Conservation (phyloP, 2,797 vertebrate genomes). For the Clarias laeviceps region DNA sequence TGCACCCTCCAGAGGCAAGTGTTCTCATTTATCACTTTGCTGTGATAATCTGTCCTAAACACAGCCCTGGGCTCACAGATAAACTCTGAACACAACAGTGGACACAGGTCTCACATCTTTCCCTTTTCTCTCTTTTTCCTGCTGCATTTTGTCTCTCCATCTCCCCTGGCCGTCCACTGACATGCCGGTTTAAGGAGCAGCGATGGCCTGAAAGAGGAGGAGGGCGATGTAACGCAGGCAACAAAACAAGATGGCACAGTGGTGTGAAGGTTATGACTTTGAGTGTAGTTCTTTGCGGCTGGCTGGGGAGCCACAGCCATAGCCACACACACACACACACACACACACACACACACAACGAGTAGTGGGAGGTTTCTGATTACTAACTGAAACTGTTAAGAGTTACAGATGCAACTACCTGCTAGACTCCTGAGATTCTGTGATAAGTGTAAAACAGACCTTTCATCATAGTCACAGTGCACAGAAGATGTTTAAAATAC, state of each 20-base stretch:
- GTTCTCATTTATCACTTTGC: conserved; percentile 60
- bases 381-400: background rate
- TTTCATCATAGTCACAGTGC: background rate
- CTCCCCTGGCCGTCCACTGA: conserved; percentile 25
- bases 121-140: background rate
- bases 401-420: background rate
- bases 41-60: conserved; percentile 63
- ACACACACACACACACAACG: conserved; percentile 29
- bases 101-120: conserved; percentile 43
- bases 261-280: conserved; percentile 62
- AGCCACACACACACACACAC: conserved; percentile 26
- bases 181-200: conserved; percentile 29
- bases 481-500: background rate
- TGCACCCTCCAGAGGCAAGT: conserved; percentile 45
- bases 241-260: conserved; percentile 50
- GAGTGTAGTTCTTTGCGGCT: conserved; percentile 22
- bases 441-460: background rate
- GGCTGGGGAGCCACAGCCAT: conserved; percentile 30
- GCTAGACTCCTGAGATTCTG: background rate
- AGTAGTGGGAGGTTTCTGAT: background rate
- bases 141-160: background rate
- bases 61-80: conserved; percentile 61
- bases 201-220: conserved; percentile 27
- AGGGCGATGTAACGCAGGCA: conserved; percentile 19
- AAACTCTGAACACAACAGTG: conserved; percentile 54